Conservation (phyloP, 2,113 vertebrate species). For the Rhea pennata region DNA sequence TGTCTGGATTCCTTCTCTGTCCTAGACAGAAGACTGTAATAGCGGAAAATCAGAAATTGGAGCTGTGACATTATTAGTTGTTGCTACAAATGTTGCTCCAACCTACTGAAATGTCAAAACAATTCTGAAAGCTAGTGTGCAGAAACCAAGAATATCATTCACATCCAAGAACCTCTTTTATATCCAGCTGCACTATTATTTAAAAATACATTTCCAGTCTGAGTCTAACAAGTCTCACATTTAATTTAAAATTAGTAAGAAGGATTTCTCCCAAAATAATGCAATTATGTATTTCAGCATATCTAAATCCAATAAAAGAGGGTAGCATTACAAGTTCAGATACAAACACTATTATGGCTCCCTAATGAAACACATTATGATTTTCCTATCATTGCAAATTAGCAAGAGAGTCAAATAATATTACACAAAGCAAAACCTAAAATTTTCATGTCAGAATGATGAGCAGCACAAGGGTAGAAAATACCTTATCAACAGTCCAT, state of each 20-base stretch:
- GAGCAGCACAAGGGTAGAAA: background rate
- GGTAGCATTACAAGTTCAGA: background rate
- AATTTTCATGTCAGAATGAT: background rate
- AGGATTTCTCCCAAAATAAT: background rate
- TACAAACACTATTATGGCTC: background rate
- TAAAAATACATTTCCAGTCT: background rate
- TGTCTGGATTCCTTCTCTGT: background rate
- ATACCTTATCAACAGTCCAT: background rate
- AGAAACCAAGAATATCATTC: background rate
- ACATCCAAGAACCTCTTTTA: background rate
- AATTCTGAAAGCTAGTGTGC: background rate
- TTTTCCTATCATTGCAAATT: background rate
- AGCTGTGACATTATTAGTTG: conserved; percentile 7
- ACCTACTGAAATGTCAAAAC: conserved; percentile 13
- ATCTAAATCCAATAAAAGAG: background rate
- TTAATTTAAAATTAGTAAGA: background rate
- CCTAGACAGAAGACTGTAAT: background rate
- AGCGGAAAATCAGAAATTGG: background rate
- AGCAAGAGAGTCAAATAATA: background rate
- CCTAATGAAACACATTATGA: background rate
- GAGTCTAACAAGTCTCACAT: background rate
- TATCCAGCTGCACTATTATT: background rate
- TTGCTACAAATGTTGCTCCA: background rate
- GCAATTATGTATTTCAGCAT: background rate
- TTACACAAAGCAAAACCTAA: background rate